Evolutionary conservation across 2,797 vertebrate species (phyloP).

Genomic region (Mormyrops attenuatus): DNA sequence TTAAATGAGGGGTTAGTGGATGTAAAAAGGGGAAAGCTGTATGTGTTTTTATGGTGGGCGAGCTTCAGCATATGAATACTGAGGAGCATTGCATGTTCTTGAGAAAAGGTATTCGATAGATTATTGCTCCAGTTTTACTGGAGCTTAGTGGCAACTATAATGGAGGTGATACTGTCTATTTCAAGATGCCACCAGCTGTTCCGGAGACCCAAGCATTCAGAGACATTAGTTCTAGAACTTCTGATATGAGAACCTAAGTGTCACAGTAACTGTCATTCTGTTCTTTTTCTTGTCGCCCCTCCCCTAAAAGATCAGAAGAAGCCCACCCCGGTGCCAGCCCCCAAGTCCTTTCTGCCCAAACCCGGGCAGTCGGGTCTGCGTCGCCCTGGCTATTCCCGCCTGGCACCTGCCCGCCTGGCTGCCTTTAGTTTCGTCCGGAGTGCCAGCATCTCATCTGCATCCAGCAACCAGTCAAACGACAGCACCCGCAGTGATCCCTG

Average conservation of each 20-base stretch:
- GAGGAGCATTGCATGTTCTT: not conserved
- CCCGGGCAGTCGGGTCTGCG: constrained; percentile 77
- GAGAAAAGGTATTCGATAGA: not conserved
- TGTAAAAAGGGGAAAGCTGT: not conserved
- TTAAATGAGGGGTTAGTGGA: not conserved
- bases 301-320: constrained; percentile 60
- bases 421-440: constrained; percentile 89
- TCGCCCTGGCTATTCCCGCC: constrained; percentile 78
- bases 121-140: not conserved
- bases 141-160: not conserved
- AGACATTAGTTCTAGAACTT: not conserved
- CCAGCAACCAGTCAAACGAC: constrained; percentile 80
- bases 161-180: not conserved
- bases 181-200: not conserved
- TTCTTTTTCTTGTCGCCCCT: not conserved
- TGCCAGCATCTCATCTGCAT: constrained; percentile 84
- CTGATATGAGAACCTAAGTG: not conserved
- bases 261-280: not conserved
- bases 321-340: constrained; percentile 52
- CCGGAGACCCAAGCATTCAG: not conserved
- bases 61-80: not conserved
- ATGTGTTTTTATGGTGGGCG: not conserved
- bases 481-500: constrained; percentile 73
- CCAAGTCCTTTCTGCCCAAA: constrained; percentile 80
- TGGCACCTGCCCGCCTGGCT: constrained; percentile 77